Base-by-base conservation (phyloP, 2,797 vertebrate species). In the Monodelphis domestica region DNA sequence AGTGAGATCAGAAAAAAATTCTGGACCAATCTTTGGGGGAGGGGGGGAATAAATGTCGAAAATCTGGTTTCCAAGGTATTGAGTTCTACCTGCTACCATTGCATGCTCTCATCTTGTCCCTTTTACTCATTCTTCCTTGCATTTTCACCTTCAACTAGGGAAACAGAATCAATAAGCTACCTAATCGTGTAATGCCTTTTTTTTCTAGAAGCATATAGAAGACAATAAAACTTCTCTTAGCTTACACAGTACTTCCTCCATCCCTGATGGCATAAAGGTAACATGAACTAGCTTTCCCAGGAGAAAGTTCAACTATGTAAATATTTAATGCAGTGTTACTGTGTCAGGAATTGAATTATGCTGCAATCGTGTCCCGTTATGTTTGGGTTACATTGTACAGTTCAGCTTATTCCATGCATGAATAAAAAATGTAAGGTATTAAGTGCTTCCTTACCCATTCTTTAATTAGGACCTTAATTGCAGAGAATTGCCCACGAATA, bases 391-490 rank as follows among this genome's bases (percentile, higher is more conserved):
- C 90, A 96, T 0, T 96, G 90, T 10, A 30, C 90, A 90, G 53
- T 95, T 97, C 94, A 94, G 97, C 94, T 97, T 97, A 89, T 94
- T 96, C 92, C 90, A 91, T 95, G 89, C 90, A 95, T 21, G 55
- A 88, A 21, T n/a, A 95, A 70, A 97, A 95, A 1, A 91, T 89
- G 96, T 30, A 94, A 50, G 24, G 24, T 50, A 4, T 78, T 45
- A 78, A 45, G 21, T 78, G 38, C 95, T 97, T 96, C 24, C 29
- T 95, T 96, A 45, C 53, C 95, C 97, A 87, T 90, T 97, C 98
- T 97, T 95, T 97, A 97, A 97, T 95, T 97, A 96, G 33, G 90
- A 91, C 54, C 89, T 95, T 97, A 97, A 96, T 97, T 97, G 95
- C 87, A 78, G 11, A 90, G 54, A 88, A 63, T 97, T 97, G 59